Evolutionary conservation across 2,888 invertebrate species (phyloP), one percentile per base, ranked within the genome.

Genomic region (Euplagia quadripunctaria): DNA sequence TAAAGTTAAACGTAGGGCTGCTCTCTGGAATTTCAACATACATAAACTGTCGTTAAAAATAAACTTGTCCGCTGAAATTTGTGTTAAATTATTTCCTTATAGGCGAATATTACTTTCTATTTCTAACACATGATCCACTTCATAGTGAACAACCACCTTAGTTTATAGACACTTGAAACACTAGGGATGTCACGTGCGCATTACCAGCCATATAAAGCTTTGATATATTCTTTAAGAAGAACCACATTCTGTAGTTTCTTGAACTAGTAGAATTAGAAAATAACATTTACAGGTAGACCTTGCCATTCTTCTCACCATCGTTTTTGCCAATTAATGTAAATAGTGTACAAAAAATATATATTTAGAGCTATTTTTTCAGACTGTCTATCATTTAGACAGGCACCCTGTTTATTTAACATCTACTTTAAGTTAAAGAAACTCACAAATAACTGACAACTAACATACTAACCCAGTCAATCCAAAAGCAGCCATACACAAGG

Each of bases 61-160:
- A 84, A 85, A 85, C 64, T 78, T 81, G 76, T 83, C 68, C 75
- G 68, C 74, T 79, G 77, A 78, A 75, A 78, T 46, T 69, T 9
- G 20, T 71, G 83, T 82, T 82, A 77, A 74, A 75, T 82, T 74
- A 64, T 51, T 72, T 2, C 17, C 42, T n/a, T 17, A 17, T 41
- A 4, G 1, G 0, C 4, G 1, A 11, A 9, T 46, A 20, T 9
- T n/a, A 65, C 16, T 46, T 14, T 20, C 9, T 46, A 31, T 20
- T 14, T 20, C 3, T 20, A 51, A 20, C 49, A 20, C 8, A 66
- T 65, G 11, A 9, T 46, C n/a, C 7, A 31, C 4, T 20, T 58
- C 6, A n/a, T 58, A 58, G 20, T 20, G n/a, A 58, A 20, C 11
- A 58, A 58, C n/a, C 4, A 20, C 20, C 20, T 58, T 8, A 20